Evolutionary conservation across 2,113 vertebrate genomes (phyloP).

Genomic region (Ceyx melanurus): DNA sequence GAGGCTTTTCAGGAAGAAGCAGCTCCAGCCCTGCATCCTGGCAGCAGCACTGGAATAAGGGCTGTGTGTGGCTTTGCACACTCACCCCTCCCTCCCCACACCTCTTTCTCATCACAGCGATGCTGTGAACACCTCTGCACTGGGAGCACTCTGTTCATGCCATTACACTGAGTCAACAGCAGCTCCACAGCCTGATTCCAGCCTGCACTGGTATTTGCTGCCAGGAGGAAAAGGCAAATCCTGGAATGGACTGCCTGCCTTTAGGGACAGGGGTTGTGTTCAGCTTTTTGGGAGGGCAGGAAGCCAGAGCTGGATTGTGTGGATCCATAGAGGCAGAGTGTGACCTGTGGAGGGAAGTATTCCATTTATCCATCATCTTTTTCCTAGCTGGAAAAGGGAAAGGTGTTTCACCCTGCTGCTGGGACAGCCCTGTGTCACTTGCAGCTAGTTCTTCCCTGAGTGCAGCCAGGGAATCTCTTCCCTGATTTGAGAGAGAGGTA

Average conservation of each 20-base stretch:
- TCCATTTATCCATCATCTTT: background rate
- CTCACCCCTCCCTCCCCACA: background rate
- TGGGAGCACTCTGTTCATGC: background rate
- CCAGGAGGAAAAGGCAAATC: background rate
- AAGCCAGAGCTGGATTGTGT: background rate
- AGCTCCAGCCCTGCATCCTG: background rate
- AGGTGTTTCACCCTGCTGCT: background rate
- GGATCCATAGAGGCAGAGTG: background rate
- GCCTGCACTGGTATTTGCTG: background rate
- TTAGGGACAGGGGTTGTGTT: background rate
- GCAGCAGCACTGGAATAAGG: background rate
- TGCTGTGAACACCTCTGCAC: background rate
- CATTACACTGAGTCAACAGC: background rate
- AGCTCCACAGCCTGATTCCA: background rate
- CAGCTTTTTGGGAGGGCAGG: background rate
- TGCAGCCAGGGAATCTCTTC: background rate
- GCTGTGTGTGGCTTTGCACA: background rate
- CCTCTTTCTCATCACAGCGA: background rate
- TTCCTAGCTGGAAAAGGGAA: background rate
- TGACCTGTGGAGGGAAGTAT: background rate
- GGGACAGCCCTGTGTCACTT: background rate
- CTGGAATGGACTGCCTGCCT: background rate
- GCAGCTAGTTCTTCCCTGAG: background rate
- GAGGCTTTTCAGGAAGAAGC: background rate
- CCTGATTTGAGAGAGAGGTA: background rate